A percentile compares a stretch with the other conserved stretches of the same genome.
Evolutionary conservation across 2,888 invertebrate species (phyloP).

Genomic region (Megastigmus dorsalis): DNA sequence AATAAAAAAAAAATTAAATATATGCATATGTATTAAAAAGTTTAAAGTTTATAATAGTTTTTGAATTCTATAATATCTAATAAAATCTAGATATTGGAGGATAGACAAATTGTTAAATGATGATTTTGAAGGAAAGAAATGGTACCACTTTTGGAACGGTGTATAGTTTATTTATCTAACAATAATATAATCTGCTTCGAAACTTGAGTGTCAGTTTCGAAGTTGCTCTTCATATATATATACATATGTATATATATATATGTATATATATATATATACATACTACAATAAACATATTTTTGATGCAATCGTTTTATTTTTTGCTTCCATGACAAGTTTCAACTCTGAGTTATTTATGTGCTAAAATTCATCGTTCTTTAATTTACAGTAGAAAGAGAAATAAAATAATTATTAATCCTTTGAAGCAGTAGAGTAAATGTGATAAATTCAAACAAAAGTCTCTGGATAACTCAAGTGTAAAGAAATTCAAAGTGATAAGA

Average conservation of each 20-base stretch:
- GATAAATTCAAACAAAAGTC: neutral
- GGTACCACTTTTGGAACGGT: constrained; percentile 31
- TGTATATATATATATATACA: neutral
- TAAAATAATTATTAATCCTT: neutral
- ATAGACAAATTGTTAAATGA: constrained; percentile 13
- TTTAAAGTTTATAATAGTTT: neutral
- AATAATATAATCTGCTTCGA: constrained; percentile 35
- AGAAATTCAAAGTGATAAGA: too few species aligned
- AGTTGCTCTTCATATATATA: constrained; percentile 38
- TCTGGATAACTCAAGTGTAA: too few species aligned
- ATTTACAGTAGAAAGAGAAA: neutral
- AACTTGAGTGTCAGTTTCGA: constrained; percentile 28
- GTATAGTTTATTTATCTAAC: constrained; percentile 56
- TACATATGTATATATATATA: constrained; percentile 14
- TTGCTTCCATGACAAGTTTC: neutral
- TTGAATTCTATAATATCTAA: neutral
- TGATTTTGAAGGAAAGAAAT: constrained; percentile 10
- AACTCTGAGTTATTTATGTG: constrained; percentile 23
- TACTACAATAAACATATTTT: constrained; percentile 69
- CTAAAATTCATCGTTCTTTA: constrained; percentile 18
- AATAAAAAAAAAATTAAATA: neutral
- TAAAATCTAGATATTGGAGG: neutral
- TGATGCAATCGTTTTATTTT: constrained; percentile 57
- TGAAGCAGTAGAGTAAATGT: neutral
- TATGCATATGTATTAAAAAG: neutral